Evolutionary conservation across 1,140 invertebrate genomes (phyloP).

Genomic region (Drosophila asahinai): DNA sequence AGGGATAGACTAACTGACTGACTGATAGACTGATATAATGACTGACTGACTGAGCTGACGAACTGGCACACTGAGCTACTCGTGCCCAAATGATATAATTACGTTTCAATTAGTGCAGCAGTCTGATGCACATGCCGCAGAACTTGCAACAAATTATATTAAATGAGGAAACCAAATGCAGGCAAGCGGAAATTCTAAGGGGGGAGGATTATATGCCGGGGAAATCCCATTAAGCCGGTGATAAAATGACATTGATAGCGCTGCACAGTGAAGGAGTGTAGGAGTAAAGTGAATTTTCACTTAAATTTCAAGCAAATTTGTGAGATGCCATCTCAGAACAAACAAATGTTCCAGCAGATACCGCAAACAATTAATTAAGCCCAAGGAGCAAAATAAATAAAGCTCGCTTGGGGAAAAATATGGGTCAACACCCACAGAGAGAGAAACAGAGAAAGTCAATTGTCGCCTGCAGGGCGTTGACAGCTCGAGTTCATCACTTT

Average conservation of each 20-base stretch:
- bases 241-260: constrained; percentile 46
- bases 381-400: constrained; percentile 8
- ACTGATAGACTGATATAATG: neutral
- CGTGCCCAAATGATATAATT: constrained; percentile 66
- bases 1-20: constrained; percentile 5
- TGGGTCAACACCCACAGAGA: constrained; percentile 18
- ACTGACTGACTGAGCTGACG: constrained; percentile 23
- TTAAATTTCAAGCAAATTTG: constrained; percentile 5
- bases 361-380: constrained; percentile 32
- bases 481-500: constrained; percentile 41
- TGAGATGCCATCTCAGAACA: constrained; percentile 18
- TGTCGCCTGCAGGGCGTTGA: constrained; percentile 19
- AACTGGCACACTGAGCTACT: constrained; percentile 15
- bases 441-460: constrained; percentile 12
- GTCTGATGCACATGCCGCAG: constrained; percentile 44
- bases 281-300: neutral
- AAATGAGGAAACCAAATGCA: constrained; percentile 48
- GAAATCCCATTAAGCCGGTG: constrained; percentile 27
- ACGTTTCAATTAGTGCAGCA: constrained; percentile 67
- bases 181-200: constrained; percentile 28
- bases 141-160: constrained; percentile 60
- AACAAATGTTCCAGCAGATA: constrained; percentile 45
- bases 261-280: neutral
- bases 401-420: constrained; percentile 15
- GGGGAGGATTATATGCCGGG: neutral